A percentile compares a stretch with the other conserved stretches of the same genome.
Evolutionary conservation across 2,888 invertebrate species (phyloP).

Genomic region (Leptinotarsa rubiginosa): DNA sequence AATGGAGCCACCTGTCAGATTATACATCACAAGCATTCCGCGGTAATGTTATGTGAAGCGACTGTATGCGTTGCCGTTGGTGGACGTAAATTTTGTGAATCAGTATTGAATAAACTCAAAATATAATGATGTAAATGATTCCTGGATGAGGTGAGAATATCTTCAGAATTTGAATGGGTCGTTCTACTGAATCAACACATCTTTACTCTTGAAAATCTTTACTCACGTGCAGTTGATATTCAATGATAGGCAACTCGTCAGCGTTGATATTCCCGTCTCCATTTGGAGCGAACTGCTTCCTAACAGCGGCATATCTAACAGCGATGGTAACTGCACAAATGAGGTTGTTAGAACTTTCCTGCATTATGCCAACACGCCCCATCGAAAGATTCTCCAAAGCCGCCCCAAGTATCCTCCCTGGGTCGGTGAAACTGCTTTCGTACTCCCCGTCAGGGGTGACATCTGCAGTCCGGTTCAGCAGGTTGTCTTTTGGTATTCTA

Average conservation of each 20-base stretch:
- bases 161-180: no score
- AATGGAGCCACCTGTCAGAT: no score
- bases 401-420: conserved; percentile 85
- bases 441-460: conserved; percentile 89
- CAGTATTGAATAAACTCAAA: no score
- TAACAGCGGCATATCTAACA: conserved; percentile 82
- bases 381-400: conserved; percentile 89
- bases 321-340: conserved; percentile 82
- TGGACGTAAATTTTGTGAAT: no score
- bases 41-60: no score
- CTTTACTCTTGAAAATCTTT: not conserved
- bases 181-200: no score
- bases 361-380: conserved; percentile 82
- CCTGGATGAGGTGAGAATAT: no score
- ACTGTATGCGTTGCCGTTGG: no score
- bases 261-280: conserved; percentile 58
- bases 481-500: conserved; percentile 85
- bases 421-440: conserved; percentile 90
- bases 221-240: conserved; percentile 85
- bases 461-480: conserved; percentile 90
- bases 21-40: no score
- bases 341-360: conserved; percentile 75
- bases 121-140: no score
- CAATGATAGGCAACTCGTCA: conserved; percentile 81
- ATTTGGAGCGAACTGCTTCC: conserved; percentile 78